Evolutionary conservation across 92 coral and sea anemone species (phyloP).

Genomic region (Epizoanthus ramosus): DNA sequence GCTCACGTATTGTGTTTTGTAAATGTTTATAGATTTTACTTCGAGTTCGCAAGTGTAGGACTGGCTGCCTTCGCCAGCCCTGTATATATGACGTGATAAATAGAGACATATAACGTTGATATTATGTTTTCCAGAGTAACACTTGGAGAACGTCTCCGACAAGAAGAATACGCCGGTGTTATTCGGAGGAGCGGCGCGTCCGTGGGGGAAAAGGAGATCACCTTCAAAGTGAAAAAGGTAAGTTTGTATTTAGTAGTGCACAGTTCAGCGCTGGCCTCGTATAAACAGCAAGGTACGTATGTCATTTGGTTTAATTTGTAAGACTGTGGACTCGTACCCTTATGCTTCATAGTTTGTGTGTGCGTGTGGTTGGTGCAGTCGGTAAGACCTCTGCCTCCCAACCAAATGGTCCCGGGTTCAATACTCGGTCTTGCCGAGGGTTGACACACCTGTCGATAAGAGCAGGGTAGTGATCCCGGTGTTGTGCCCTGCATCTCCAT

Average conservation of each 20-base stretch:
- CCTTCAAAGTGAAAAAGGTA: constrained; percentile 85
- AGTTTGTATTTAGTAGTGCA: neutral
- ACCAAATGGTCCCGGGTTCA: too few species aligned
- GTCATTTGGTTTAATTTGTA: neutral
- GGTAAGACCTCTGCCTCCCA: too few species aligned
- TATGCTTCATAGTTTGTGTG: neutral
- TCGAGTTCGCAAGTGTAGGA: too few species aligned
- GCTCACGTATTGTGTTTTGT: too few species aligned
- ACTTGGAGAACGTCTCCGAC: constrained; percentile 83
- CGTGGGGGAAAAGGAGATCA: constrained; percentile 91
- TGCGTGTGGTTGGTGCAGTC: too few species aligned
- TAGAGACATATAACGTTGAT: neutral
- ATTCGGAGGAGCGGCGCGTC: constrained; percentile 79
- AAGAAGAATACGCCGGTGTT: constrained; percentile 64
- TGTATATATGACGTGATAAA: neutral
- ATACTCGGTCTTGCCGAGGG: too few species aligned
- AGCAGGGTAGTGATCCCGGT: too few species aligned
- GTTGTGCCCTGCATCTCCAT: too few species aligned
- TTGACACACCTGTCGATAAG: too few species aligned
- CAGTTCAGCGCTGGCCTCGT: neutral
- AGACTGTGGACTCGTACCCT: too few species aligned
- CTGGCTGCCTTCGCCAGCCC: neutral
- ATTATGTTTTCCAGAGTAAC: constrained; percentile 59
- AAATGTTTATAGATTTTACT: too few species aligned
- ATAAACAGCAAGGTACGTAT: neutral